Base-by-base conservation (phyloP, 2,888 invertebrate genomes). In the Sialis fuliginosa region DNA sequence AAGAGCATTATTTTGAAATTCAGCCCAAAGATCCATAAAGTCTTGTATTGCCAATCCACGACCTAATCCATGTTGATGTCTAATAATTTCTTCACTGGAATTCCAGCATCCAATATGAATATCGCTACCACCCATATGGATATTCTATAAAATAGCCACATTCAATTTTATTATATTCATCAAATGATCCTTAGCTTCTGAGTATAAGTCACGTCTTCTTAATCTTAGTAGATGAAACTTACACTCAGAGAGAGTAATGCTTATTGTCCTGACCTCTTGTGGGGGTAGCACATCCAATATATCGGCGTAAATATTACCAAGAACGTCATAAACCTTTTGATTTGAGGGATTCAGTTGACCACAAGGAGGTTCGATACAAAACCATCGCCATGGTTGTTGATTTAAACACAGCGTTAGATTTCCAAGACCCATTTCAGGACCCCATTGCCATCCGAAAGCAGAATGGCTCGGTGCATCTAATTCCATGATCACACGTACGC, bases 91-190 rank as follows among this genome's bases (percentile, higher is more conserved):
- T 31, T 70, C 60, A 1, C 79, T 77, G 0, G 75, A 68, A 59
- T 87, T 87, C 87, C 87, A 88, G 57, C 88, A 89, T 5, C 68
- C 66, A 44, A 81, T 63, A 55, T 65, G 75, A 1, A 81, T 85
- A 70, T 88, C 88, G 62, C 89, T 88, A 1, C 88, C 89, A 2
- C 89, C 89, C 75, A 88, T 78, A 59, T 89, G 89, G 45, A 89
- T 71, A 2, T 77, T 63, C 43, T 77, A 22, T 22, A 22, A 22
- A 22, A 22, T 22, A 22, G 22, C 22, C 22, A 22, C 4, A 22
- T 22, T 22, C 22, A 22, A 22, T 22, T 22, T 22, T 4, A 22
- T 22, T 22, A 22, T 22, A 22, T 22, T 22, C 4, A 22, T 22
- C 22, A 22, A 22, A 22, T 22, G 22, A 4, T 4, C 22, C 22